Evolutionary conservation across 2,888 invertebrate species (phyloP).

Genomic region (Petrolisthes manimaculis): DNA sequence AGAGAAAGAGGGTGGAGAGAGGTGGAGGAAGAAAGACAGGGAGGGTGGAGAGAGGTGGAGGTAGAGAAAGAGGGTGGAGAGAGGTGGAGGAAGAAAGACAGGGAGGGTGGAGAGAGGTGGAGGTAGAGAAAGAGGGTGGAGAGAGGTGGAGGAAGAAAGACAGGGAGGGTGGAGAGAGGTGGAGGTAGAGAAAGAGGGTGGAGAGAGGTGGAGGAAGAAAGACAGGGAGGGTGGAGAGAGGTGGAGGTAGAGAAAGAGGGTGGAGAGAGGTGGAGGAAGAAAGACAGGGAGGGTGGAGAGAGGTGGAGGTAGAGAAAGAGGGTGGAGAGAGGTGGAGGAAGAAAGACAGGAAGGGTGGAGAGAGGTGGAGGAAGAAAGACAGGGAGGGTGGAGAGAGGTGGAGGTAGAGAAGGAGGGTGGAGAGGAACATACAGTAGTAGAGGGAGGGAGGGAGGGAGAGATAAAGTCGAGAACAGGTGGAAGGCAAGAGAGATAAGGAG

Average conservation of each 20-base stretch:
- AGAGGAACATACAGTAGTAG: too few relatives aligned
- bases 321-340: not conserved
- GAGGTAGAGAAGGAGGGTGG: not conserved
- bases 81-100: not conserved
- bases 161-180: not conserved
- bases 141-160: not conserved
- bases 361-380: not conserved
- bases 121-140: not conserved
- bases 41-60: not conserved
- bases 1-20: not conserved
- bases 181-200: not conserved
- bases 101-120: not conserved
- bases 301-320: not conserved
- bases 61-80: not conserved
- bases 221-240: not conserved
- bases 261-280: not conserved
- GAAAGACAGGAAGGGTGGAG: not conserved
- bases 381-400: not conserved
- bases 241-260: not conserved
- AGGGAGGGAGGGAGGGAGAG: slow-evolving; percentile 1
- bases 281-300: not conserved
- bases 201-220: not conserved
- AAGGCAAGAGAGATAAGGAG: not conserved
- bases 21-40: not conserved
- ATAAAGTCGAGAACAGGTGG: not conserved